Percentiles rank a stretch among this genome's conserved stretches.
phyloP scores from a whole-genome alignment of 2,888 invertebrate species.

The Ceriagrion tenellum region DNA sequence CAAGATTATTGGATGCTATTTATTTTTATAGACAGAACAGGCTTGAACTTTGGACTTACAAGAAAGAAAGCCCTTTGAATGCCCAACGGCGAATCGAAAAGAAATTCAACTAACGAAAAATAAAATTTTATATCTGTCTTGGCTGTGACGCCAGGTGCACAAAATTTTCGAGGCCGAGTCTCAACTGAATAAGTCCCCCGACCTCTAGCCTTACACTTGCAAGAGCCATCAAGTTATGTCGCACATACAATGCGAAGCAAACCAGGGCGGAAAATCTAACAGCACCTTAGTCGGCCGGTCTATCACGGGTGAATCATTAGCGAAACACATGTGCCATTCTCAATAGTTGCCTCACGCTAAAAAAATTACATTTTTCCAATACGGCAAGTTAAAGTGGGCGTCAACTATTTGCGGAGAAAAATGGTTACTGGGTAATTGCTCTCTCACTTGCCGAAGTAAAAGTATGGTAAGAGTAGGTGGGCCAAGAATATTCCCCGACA shows the following conservation, averaged over 20 bases:
- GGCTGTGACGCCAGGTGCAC: no score
- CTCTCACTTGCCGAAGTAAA: neutral
- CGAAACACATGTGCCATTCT: neutral
- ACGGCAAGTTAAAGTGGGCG: neutral
- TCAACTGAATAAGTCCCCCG: no score
- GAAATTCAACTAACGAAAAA: no score
- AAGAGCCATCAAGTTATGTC: no score
- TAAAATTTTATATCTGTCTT: no score
- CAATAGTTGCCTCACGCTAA: neutral
- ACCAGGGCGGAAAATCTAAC: neutral
- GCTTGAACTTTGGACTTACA: no score
- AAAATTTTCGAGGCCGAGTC: no score
- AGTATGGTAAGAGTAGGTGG: neutral
- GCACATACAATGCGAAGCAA: neutral
- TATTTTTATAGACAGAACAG: no score
- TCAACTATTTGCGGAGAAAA: neutral
- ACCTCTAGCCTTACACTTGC: no score
- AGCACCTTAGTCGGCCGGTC: neutral
- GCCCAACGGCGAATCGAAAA: no score
- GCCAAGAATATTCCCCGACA: neutral
- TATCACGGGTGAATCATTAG: neutral
- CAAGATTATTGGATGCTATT: no score
- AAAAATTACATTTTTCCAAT: neutral
- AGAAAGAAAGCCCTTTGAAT: no score
- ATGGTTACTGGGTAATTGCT: neutral